phyloP scores from a whole-genome alignment of 2,113 vertebrate species.

The Phocoena sinus region DNA sequence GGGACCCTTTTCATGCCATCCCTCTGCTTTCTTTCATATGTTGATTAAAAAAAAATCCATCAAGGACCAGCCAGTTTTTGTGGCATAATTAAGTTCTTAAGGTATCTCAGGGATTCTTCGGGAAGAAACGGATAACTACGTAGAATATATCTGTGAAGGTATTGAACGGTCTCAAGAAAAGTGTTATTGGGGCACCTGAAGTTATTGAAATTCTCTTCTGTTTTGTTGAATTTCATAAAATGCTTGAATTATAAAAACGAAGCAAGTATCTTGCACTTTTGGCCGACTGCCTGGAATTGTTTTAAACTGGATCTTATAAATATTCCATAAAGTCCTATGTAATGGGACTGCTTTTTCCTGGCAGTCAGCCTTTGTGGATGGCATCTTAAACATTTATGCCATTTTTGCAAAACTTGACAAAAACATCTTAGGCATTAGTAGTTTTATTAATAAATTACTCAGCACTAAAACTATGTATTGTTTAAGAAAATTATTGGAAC shows the following conservation, averaged over 20 bases:
- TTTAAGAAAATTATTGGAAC: slow-evolving; percentile 19
- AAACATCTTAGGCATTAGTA: slow-evolving; percentile 53
- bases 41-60: neutral
- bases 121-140: neutral
- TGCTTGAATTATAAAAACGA: slow-evolving; percentile 1
- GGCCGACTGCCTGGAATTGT: slow-evolving; percentile 75
- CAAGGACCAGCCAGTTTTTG: neutral
- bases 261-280: slow-evolving; percentile 66
- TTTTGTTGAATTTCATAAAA: slow-evolving; percentile 74
- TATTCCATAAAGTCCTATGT: slow-evolving; percentile 77
- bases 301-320: slow-evolving; percentile 78
- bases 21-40: neutral
- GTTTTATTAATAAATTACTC: slow-evolving; percentile 68
- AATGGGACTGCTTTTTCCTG: slow-evolving; percentile 71
- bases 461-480: slow-evolving; percentile 36
- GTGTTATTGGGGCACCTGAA: neutral
- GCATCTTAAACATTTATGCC: slow-evolving; percentile 50
- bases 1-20: neutral
- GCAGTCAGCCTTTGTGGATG: slow-evolving; percentile 55
- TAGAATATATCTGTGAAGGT: neutral
- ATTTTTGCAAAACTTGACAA: slow-evolving; percentile 54
- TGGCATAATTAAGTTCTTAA: neutral
- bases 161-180: neutral
- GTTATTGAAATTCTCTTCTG: neutral
- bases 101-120: neutral